These are phyloP conservation scores for Sardinella longiceps DNA, from an alignment of 2,797 vertebrate genomes.

Conservation along the genomic window DNA sequence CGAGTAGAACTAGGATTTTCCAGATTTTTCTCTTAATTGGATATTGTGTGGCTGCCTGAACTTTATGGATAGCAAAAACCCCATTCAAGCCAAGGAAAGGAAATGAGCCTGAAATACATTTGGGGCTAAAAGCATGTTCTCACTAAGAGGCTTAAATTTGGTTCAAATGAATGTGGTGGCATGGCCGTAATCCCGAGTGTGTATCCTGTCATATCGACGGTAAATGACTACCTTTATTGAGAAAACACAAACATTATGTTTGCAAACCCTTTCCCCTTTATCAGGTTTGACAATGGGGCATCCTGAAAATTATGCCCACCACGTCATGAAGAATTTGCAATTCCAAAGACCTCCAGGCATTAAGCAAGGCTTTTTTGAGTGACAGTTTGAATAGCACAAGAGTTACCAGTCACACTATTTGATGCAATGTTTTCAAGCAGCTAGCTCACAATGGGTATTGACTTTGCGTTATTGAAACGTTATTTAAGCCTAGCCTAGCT, in stretches of 20 bases:
- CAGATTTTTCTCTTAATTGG: background rate
- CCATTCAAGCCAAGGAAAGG: background rate
- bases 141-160: slow-evolving; percentile 19
- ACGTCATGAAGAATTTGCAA: background rate
- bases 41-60: slow-evolving; percentile 1
- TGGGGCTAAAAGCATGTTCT: background rate
- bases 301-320: slow-evolving; percentile 8
- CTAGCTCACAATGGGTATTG: too few species aligned
- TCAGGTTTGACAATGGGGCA: background rate
- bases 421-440: too few species aligned
- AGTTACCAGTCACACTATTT: background rate
- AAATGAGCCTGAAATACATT: slow-evolving; percentile 16
- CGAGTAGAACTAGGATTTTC: background rate
- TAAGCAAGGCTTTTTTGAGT: background rate
- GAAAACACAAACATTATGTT: background rate
- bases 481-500: too few species aligned
- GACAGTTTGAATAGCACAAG: background rate
- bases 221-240: background rate
- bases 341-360: background rate
- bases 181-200: background rate
- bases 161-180: background rate
- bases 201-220: slow-evolving; percentile 6
- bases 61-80: slow-evolving; percentile 12
- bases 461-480: too few species aligned
- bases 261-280: background rate